Conservation (phyloP, 2,888 invertebrate species). For the Troilus luridus region DNA sequence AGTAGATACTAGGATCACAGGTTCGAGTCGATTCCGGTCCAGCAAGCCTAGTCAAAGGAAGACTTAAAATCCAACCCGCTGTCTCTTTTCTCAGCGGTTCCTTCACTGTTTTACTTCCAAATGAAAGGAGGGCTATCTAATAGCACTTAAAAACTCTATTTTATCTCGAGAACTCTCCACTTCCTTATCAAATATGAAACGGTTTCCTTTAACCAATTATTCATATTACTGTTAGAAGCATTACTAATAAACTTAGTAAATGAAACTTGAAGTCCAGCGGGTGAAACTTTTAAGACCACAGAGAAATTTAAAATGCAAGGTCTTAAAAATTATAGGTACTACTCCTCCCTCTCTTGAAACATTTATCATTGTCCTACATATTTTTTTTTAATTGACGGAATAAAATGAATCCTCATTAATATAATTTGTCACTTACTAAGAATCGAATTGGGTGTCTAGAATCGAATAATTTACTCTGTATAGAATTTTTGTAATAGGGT, state of each 20-base stretch:
- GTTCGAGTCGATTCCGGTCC: not conserved
- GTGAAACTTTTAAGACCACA: not conserved
- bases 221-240: not conserved
- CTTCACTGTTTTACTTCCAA: not conserved
- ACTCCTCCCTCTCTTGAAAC: no score
- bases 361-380: no score
- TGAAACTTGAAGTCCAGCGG: not conserved
- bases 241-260: not conserved
- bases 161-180: not conserved
- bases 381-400: no score
- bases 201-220: not conserved
- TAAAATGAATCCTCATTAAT: no score
- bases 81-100: not conserved
- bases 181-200: not conserved
- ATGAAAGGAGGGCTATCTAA: not conserved
- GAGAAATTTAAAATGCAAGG: not conserved
- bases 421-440: no score
- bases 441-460: no score
- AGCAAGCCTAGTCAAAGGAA: not conserved
- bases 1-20: not conserved
- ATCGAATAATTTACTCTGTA: no score
- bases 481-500: no score
- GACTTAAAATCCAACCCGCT: not conserved
- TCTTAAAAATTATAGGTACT: not conserved
- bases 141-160: conserved; percentile 3